Evolutionary conservation across 2,888 invertebrate genomes (phyloP), one percentile per base, ranked within the genome.

Genomic region (Chymomyza caudatula): DNA sequence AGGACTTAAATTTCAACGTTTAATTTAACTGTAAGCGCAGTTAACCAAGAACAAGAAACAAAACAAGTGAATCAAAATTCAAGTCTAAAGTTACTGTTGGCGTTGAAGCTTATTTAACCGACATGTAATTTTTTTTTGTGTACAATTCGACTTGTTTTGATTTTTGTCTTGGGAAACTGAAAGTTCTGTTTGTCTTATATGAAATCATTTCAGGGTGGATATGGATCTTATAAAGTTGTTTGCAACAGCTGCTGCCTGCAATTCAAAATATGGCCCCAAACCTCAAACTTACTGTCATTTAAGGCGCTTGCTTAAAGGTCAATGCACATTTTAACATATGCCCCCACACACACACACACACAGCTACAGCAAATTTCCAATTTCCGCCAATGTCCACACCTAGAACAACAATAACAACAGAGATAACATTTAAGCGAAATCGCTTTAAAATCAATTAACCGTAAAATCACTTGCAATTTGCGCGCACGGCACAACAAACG

Each of bases 361-460:
- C n/a, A n/a, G 0, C 17, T 8, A 51, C 20, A 22, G 20, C 11
- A 53, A 53, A n/a, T 15, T 15, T 25, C 25, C 37, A 53, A 52
- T 20, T 60, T 55, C 43, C 62, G 51, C 29, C 17, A 51, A 51
- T 52, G 23, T 52, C 13, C 23, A 20, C 13, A 20, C 19, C 25
- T 53, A n/a, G 23, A 4, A n/a, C 22, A 52, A 13, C 25, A 25
- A 25, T 53, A 53, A 53, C 25, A 25, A 22, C 74, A 73, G 69
- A 73, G 78, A 82, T 85, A 82, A 82, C 85, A 85, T 79, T 85
- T 87, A 87, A 87, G 83, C 77, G 86, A 85, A 83, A 85, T 86
- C 88, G 88, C 87, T 89, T 89, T 88, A 88, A 88, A 89, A 89
- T 89, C 89, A 89, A 89, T 89, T 89, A 89, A 89, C 87, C 89